Percentiles rank a stretch among this genome's conserved stretches.
Conservation (phyloP, 35 echinoderm and acorn worm species). For the Ophiothrix spiculata region DNA sequence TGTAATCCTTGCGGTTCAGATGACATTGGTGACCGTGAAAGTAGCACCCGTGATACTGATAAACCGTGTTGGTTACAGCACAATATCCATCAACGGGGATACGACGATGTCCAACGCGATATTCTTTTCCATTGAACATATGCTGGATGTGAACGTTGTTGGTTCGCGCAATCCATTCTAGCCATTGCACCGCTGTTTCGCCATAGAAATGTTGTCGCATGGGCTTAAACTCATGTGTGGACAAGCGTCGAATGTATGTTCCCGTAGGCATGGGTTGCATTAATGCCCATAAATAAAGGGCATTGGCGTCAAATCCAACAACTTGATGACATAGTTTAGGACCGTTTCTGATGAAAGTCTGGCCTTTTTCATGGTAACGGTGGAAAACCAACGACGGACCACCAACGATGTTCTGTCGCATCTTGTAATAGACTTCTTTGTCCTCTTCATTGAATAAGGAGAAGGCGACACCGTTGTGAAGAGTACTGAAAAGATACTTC, state of each 20-base stretch:
- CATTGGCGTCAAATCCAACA: background rate
- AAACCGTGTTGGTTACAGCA: slow-evolving; percentile 33
- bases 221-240: background rate
- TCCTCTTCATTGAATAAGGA: slow-evolving; percentile 27
- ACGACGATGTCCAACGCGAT: slow-evolving; percentile 1
- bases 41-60: slow-evolving; percentile 61
- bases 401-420: slow-evolving; percentile 29
- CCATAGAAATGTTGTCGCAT: background rate
- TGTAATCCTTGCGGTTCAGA: slow-evolving; percentile 10
- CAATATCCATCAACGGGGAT: slow-evolving; percentile 54
- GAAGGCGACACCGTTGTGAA: slow-evolving; percentile 4
- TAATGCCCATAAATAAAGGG: slow-evolving; percentile 24
- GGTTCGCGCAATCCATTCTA: background rate
- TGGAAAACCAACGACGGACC: slow-evolving; percentile 31
- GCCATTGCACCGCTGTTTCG: slow-evolving; percentile 2
- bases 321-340: background rate
- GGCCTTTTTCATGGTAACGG: background rate
- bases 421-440: slow-evolving; percentile 52
- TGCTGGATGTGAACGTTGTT: background rate
- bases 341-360: background rate
- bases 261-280: slow-evolving; percentile 31
- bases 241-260: background rate
- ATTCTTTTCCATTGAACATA: slow-evolving; percentile 24
- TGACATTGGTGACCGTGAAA: slow-evolving; percentile 35
- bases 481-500: slow-evolving; percentile 29